Conservation (phyloP, 53 echinoderm and acorn worm genomes). For the Actinopyga echinites region DNA sequence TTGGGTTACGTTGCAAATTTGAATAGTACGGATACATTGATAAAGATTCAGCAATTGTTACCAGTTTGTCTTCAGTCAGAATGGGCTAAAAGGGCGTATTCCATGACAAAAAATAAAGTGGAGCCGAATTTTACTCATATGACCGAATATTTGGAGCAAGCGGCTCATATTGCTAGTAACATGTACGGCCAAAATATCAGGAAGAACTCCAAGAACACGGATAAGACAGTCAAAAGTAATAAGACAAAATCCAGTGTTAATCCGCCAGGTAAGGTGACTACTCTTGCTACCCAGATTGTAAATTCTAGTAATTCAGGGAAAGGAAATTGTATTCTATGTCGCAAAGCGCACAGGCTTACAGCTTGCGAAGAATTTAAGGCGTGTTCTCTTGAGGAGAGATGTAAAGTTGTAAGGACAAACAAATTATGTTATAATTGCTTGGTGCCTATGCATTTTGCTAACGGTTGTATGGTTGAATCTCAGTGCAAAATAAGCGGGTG, state of each 20-base stretch:
- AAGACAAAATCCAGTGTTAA: too few relatives aligned
- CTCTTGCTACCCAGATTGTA: too few relatives aligned
- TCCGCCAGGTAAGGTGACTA: too few relatives aligned
- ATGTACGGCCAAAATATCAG: conserved; percentile 44
- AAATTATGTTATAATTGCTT: conserved; percentile 37
- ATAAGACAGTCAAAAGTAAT: too few relatives aligned
- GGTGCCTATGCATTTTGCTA: conserved; percentile 9
- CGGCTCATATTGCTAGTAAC: conserved; percentile 35
- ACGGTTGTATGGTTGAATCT: neutral
- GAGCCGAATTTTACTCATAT: conserved; percentile 38
- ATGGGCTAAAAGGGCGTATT: conserved; percentile 19
- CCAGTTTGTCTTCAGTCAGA: neutral
- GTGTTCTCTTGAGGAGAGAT: neutral
- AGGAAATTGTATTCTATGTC: too few relatives aligned
- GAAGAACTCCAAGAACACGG: too few relatives aligned
- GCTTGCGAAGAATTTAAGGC: neutral
- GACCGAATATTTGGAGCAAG: conserved; percentile 45
- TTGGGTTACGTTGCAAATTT: conserved; percentile 40
- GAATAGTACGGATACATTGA: conserved; percentile 20
- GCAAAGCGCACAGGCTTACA: neutral
- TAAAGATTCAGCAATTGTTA: neutral
- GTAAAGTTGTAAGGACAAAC: neutral
- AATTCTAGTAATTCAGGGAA: too few relatives aligned
- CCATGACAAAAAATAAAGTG: neutral
- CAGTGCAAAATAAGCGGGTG: conserved; percentile 15